Conservation (phyloP, 2,888 invertebrate genomes). For the Temnothorax ravouxi region DNA sequence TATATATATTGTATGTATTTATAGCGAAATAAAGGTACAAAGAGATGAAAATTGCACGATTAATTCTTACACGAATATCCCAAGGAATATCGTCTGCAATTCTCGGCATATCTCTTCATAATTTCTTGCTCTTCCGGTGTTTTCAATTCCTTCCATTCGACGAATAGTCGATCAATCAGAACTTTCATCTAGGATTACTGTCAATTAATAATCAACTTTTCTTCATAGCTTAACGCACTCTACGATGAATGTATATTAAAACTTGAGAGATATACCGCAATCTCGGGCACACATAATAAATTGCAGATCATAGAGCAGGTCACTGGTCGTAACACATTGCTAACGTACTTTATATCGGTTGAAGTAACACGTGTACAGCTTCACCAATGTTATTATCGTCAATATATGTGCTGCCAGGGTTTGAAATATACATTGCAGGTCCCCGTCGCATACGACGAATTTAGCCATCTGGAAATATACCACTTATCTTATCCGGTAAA, state of each 20-base stretch:
- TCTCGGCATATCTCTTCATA: constrained; percentile 40
- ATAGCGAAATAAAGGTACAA: background rate
- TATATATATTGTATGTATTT: too few relatives aligned
- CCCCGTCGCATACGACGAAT: background rate
- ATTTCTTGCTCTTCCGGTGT: constrained; percentile 31
- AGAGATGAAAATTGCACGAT: background rate
- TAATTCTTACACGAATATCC: constrained; percentile 34
- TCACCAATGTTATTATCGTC: constrained; percentile 1
- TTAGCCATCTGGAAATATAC: constrained; percentile 4
- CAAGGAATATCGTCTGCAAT: constrained; percentile 14
- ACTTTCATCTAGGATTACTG: constrained; percentile 23
- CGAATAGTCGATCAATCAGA: background rate
- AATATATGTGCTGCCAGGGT: background rate
- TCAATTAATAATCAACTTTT: background rate
- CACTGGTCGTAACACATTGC: background rate
- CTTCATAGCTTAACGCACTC: background rate
- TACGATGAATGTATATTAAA: constrained; percentile 3
- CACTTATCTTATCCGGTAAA: too few relatives aligned
- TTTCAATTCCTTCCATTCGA: constrained; percentile 18
- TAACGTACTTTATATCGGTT: constrained; percentile 35
- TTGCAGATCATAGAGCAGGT: too few relatives aligned
- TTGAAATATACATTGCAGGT: constrained; percentile 33
- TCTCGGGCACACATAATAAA: background rate
- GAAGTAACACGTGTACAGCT: constrained; percentile 25
- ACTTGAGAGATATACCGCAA: background rate